Conservation (phyloP, 2,888 invertebrate species). For the Epirrhoe tristata region DNA sequence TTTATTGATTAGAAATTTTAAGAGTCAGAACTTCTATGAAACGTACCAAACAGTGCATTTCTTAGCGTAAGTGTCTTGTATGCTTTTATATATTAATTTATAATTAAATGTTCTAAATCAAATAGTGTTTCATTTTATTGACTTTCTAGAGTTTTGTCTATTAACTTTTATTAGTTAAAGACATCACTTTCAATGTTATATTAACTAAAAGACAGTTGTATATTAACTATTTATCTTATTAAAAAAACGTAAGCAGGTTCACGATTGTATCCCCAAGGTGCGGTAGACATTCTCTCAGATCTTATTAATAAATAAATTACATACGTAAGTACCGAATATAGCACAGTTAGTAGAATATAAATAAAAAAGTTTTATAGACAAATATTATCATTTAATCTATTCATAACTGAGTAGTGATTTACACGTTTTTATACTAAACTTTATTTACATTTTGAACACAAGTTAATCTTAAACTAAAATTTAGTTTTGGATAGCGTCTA, state of each 20-base stretch:
- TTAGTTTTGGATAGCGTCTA: neutral
- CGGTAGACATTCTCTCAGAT: too few species aligned
- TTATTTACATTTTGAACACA: conserved; percentile 45
- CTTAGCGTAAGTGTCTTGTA: conserved; percentile 79
- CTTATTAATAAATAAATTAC: too few species aligned
- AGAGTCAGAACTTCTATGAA: conserved; percentile 58
- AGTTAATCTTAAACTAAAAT: conserved; percentile 10
- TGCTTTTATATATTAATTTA: conserved; percentile 83
- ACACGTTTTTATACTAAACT: conserved; percentile 30
- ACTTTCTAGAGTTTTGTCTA: conserved; percentile 32
- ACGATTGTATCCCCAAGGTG: too few species aligned
- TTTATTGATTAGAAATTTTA: conserved; percentile 57
- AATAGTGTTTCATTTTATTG: conserved; percentile 40
- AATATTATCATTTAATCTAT: conserved; percentile 51
- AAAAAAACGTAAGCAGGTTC: too few species aligned
- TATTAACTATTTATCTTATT: too few species aligned
- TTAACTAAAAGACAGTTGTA: too few species aligned
- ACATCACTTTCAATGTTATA: too few species aligned
- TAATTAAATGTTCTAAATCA: conserved; percentile 77
- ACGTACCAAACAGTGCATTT: conserved; percentile 84
- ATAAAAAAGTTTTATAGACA: conserved; percentile 38
- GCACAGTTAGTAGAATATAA: neutral
- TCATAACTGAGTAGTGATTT: conserved; percentile 43
- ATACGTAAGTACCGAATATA: too few species aligned
- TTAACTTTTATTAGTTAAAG: too few species aligned